Evolutionary conservation across 1,140 invertebrate species (phyloP), one percentile per base, ranked within the genome.

Genomic region (Cotesia chilonis): DNA sequence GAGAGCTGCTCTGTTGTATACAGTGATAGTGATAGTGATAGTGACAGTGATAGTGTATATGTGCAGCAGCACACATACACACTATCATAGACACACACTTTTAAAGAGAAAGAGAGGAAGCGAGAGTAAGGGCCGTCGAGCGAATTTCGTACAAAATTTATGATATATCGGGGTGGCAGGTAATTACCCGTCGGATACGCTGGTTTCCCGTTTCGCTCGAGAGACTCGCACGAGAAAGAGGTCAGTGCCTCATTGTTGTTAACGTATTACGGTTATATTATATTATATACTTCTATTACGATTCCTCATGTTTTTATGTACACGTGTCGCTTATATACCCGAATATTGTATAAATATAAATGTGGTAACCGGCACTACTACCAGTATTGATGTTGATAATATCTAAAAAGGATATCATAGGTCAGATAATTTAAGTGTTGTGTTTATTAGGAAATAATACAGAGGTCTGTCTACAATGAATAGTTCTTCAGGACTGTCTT

Each of bases 131-230:
- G 71, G 38, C 73, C 28, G 68, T 67, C 54, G 54, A 74, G 77
- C 79, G 77, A 81, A 83, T 84, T 83, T 82, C 80, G 78, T 77
- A 79, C 73, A 75, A 77, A 79, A 82, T 84, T 81, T 80, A 79
- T 78, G 78, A 82, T 79, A 70, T 73, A 68, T 71, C 61, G 69
- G 68, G 63, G 70, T 66, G 78, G 80, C 77, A 77, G 74, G 79
- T 83, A 84, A 84, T 84, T 83, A 83, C 79, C 78, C 71, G 71
- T 68, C 63, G 70, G 63, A 66, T 66, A 71, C 70, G 70, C 63
- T 14, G 66, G 66, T 68, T 68, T 68, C 51, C 71, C 47, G 65
- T 20, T 47, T 67, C 63, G 71, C 65, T 59, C 54, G 71, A 68
- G 71, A 72, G 64, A 57, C 47, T 41, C 71, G 41, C 71, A 61